Conservation (phyloP, 2,888 invertebrate species). For the Eucera pruinosa region DNA sequence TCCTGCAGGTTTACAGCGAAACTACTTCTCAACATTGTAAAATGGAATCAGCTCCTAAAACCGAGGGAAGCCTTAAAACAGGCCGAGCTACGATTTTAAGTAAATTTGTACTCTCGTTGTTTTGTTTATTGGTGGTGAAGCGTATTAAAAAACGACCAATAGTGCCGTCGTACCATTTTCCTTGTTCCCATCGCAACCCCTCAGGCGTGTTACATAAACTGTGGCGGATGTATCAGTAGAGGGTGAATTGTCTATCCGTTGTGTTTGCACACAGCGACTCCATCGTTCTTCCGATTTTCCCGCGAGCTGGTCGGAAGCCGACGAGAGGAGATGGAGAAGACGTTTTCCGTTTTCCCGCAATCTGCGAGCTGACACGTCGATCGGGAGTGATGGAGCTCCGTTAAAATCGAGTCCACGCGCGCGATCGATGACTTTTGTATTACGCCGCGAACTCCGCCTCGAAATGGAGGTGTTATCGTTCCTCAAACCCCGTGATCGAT, state of each 20-base stretch:
- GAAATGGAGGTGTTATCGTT: slow-evolving; percentile 4
- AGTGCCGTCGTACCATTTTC: slow-evolving; percentile 16
- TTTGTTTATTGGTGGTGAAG: slow-evolving; percentile 5
- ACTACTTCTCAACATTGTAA: too few species aligned
- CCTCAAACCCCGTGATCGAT: slow-evolving; percentile 4
- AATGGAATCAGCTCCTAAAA: background rate
- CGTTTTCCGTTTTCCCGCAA: slow-evolving; percentile 25
- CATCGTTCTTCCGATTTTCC: slow-evolving; percentile 27
- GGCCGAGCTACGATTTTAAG: background rate
- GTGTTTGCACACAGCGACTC: slow-evolving; percentile 49
- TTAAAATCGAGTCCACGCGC: slow-evolving; percentile 16
- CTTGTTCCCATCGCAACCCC: slow-evolving; percentile 17
- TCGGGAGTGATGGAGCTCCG: slow-evolving; percentile 25
- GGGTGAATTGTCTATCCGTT: slow-evolving; percentile 60
- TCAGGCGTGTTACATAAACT: slow-evolving; percentile 51
- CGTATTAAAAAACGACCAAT: slow-evolving; percentile 10
- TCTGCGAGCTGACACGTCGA: slow-evolving; percentile 43
- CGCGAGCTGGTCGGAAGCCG: background rate
- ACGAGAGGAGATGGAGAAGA: slow-evolving; percentile 24
- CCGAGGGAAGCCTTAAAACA: background rate
- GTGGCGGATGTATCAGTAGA: slow-evolving; percentile 61
- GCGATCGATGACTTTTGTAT: slow-evolving; percentile 49
- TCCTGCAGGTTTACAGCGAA: too few species aligned
- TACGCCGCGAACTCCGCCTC: background rate
- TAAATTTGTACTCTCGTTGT: too few species aligned